Base-by-base conservation (phyloP, 2,888 invertebrate species). In the Zootermopsis nevadensis region DNA sequence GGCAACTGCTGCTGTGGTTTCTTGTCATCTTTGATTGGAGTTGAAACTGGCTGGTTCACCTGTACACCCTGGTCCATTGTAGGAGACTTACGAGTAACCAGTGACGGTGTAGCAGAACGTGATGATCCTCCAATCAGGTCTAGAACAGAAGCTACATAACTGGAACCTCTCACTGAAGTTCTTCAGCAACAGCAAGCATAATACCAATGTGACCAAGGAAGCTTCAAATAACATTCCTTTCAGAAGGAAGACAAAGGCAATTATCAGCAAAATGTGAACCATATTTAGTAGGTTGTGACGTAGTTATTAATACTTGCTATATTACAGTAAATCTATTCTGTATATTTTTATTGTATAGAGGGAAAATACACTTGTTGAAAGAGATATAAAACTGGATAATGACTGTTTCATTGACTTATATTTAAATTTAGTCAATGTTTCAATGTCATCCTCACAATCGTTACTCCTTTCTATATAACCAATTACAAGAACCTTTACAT, bases 51-150 rank as follows among this genome's bases (percentile, higher is more conserved):
- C 82, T 84, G 85, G 84, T 60, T 85, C 8, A 85, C 95, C 91
- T 97, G 97, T 76, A 95, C 94, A 85, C 95, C 94, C 90, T 97
- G 95, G 89, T 98, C 97, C 86, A 94, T 93, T 2, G 96, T 96
- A 81, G 97, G 96, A 86, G 97, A 97, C 90, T 96, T 96, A 87
- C 96, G 93, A 85, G 93, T 93, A 85, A 91, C 87, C 60, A 92
- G 90, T 10, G 94, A 94, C 19, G 97, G 96, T 1, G 96, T 96
- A 83, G 94, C 94, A 81, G 96, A 95, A 82, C 96, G 93, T 7
- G 81, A 69, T n/a, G 95, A 96, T 84, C 93, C 93, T 85, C 94
- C 93, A 87, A 95, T 93, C 87, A 95, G 91, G 89, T 95, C 95
- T 88, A 94, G 89, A 91, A 95, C 93, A 86, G 89, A 90, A 86